Evolutionary conservation across 2,888 invertebrate genomes (phyloP).

Genomic region (Baronia brevicornis): DNA sequence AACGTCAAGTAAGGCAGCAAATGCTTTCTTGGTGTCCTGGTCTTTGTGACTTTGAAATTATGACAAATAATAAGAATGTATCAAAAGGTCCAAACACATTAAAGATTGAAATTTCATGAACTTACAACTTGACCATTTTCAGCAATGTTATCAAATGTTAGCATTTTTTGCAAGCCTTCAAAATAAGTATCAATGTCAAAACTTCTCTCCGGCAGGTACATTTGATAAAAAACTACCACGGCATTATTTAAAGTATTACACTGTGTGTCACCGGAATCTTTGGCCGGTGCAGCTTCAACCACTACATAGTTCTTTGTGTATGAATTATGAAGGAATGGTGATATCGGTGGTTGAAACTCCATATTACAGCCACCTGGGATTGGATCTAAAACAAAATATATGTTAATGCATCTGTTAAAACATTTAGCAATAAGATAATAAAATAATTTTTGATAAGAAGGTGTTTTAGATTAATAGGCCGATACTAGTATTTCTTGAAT

Average conservation of each 20-base stretch:
- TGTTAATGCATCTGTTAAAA: conserved; percentile 7
- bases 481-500: too few relatives aligned
- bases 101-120: conserved; percentile 9
- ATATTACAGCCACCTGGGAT: conserved; percentile 87
- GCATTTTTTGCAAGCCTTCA: conserved; percentile 75
- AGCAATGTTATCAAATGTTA: conserved; percentile 71
- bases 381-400: conserved; percentile 75
- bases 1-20: background rate
- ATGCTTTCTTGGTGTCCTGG: background rate
- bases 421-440: background rate
- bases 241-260: conserved; percentile 29
- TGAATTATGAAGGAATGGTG: conserved; percentile 74
- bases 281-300: conserved; percentile 73
- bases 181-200: conserved; percentile 76
- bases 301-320: conserved; percentile 52
- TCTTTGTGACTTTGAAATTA: background rate
- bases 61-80: too few relatives aligned
- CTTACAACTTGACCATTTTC: conserved; percentile 72
- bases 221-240: conserved; percentile 74
- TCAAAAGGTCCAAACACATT: background rate
- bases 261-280: conserved; percentile 37
- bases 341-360: conserved; percentile 76
- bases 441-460: background rate
- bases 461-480: too few relatives aligned
- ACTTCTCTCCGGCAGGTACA: conserved; percentile 77